These are phyloP conservation scores for Patagioenas fasciata DNA, from an alignment of 2,113 vertebrate genomes.

Conservation along the genomic window DNA sequence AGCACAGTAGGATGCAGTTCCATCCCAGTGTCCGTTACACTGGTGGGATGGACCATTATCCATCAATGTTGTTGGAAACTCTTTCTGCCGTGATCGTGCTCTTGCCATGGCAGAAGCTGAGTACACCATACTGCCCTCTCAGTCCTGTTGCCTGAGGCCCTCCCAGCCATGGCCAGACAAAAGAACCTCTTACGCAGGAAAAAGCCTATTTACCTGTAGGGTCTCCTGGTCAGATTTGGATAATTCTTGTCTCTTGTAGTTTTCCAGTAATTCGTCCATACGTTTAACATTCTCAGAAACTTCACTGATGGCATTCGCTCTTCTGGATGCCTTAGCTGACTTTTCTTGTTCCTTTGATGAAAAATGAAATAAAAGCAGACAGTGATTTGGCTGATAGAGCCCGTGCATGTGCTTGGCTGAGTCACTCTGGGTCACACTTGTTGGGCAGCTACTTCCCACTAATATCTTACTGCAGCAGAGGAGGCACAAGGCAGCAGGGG, in stretches of 20 bases:
- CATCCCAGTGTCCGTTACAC: not conserved
- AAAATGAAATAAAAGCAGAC: not conserved
- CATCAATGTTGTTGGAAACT: not conserved
- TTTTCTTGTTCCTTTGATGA: slow-evolving; percentile 86
- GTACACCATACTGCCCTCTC: not conserved
- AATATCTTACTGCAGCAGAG: rapidly evolving
- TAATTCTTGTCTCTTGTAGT: slow-evolving; percentile 23
- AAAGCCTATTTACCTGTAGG: slow-evolving; percentile 54
- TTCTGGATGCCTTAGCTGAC: slow-evolving; percentile 77
- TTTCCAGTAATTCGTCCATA: slow-evolving; percentile 76
- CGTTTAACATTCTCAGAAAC: slow-evolving; percentile 75
- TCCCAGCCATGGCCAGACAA: not conserved
- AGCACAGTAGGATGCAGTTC: not conserved
- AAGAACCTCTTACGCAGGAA: not conserved
- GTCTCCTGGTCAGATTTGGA: slow-evolving; percentile 36
- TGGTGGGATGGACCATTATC: rapidly evolving
- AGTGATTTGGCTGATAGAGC: not conserved
- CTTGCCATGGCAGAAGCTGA: not conserved
- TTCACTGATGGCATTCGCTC: slow-evolving; percentile 77
- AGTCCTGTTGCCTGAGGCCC: not conserved
- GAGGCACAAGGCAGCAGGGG: not conserved
- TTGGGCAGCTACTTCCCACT: not conserved
- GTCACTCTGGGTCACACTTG: not conserved
- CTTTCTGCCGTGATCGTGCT: not conserved
- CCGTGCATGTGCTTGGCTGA: not conserved